Evolutionary conservation across 2,888 invertebrate species (phyloP).

Genomic region (Nycteola revayana): DNA sequence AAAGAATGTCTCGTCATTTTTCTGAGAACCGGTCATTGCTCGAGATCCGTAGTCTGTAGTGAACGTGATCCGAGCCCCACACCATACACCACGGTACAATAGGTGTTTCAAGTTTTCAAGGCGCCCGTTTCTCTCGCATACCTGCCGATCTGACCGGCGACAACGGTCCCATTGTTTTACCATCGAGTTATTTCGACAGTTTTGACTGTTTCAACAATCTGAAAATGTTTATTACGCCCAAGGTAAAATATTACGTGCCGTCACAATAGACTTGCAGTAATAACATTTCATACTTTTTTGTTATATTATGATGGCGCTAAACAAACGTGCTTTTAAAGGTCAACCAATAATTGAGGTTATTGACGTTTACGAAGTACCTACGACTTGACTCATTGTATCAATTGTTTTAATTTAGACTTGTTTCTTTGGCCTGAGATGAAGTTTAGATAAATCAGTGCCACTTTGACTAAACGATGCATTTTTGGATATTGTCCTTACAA

Average conservation of each 20-base stretch:
- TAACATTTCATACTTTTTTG: slow-evolving; percentile 29
- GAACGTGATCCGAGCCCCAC: slow-evolving; percentile 17
- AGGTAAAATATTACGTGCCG: slow-evolving; percentile 48
- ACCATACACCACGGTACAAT: slow-evolving; percentile 52
- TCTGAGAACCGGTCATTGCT: slow-evolving; percentile 63
- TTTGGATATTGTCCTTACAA: background rate
- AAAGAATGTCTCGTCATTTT: slow-evolving; percentile 64
- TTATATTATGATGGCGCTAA: slow-evolving; percentile 26
- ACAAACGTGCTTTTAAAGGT: slow-evolving; percentile 28
- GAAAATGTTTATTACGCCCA: slow-evolving; percentile 31
- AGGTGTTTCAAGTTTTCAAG: slow-evolving; percentile 51
- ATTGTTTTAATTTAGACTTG: too few relatives aligned
- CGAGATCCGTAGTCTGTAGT: slow-evolving; percentile 42
- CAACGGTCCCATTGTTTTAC: slow-evolving; percentile 52
- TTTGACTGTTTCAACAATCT: slow-evolving; percentile 46
- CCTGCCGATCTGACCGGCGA: slow-evolving; percentile 41
- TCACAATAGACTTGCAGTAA: slow-evolving; percentile 42
- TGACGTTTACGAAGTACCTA: slow-evolving; percentile 21
- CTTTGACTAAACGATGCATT: too few relatives aligned
- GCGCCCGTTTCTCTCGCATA: slow-evolving; percentile 49
- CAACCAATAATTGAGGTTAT: slow-evolving; percentile 30
- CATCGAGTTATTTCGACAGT: slow-evolving; percentile 42
- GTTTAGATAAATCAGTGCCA: too few relatives aligned
- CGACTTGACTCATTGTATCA: background rate
- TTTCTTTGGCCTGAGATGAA: too few relatives aligned